These are phyloP conservation scores for Mustela nigripes DNA, from an alignment of 2,113 vertebrate species.

Conservation along the genomic window DNA sequence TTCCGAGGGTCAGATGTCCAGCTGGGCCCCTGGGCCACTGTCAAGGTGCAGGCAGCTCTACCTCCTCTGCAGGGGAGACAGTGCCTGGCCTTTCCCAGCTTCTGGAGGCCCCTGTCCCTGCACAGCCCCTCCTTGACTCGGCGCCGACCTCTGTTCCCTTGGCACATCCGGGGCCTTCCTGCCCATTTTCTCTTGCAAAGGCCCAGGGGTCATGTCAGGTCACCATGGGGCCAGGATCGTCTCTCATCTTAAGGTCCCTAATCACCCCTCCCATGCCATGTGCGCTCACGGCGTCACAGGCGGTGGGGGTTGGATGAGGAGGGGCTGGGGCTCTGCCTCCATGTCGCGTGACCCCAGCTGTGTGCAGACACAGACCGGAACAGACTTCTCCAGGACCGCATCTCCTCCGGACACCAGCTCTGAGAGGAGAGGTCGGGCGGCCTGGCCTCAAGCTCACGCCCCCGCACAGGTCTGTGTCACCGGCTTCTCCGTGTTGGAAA, in stretches of 20 bases:
- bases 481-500: not conserved
- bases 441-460: not conserved
- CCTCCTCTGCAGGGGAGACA: not conserved
- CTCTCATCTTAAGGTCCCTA: not conserved
- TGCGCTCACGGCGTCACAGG: not conserved
- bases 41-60: not conserved
- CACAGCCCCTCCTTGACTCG: not conserved
- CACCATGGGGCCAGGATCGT: not conserved
- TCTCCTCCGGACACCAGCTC: slow-evolving; percentile 90
- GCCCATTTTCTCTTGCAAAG: not conserved
- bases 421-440: slow-evolving; percentile 89
- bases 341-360: not conserved
- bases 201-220: not conserved
- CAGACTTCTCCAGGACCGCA: slow-evolving; percentile 92
- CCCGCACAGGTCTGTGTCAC: not conserved
- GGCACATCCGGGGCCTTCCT: not conserved
- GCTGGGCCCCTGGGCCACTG: not conserved
- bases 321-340: no score
- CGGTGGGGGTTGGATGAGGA: not conserved
- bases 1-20: not conserved
- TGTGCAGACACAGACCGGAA: slow-evolving; percentile 83
- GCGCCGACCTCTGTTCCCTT: not conserved
- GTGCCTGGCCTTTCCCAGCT: not conserved
- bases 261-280: not conserved
- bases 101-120: no score